Base-by-base conservation (phyloP, 2,888 invertebrate species). In the Ganaspis brasiliensis region DNA sequence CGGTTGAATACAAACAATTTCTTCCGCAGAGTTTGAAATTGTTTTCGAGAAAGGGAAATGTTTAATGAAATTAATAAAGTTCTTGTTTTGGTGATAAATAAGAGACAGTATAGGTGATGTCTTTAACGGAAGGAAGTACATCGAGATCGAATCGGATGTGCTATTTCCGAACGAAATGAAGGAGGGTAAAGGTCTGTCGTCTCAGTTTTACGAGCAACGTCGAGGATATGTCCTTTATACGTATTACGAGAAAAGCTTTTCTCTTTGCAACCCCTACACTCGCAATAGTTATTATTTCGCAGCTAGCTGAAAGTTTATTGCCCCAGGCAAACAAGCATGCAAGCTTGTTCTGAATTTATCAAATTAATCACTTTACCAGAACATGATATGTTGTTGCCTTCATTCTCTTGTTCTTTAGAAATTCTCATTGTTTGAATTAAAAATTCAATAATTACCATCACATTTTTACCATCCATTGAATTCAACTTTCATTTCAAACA, bases 281-380 rank as follows among this genome's bases (percentile, higher is more conserved):
- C 63, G 73, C 72, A 49, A 76, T 78, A 72, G 79, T 73, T 74
- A 76, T 45, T 78, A 79, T 82, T 76, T 80, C 77, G 61, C 76
- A 72, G 24, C 24, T 40, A 76, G 76, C 63, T 75, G 83, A 86
- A 81, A 82, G 78, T 86, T 86, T 86, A 86, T 81, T 84, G 76
- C 83, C 82, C 74, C 37, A 45, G 75, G 80, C 79, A 85, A 87
- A 85, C 80, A 83, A 77, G 71, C 71, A 31, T 56, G 73, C 76
- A 55, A 37, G 70, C 73, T 81, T 82, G 80, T 79, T 71, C 77
- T 75, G 78, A 77, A 84, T 81, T 84, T 81, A 81, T 83, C 81
- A 84, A 84, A 87, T 87, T 87, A 87, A 87, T 87, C 84, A 85
- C 84, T 86, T 87, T 85, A 86, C 83, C 87, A 87, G 84, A 81